Conservation (phyloP, 2,888 invertebrate genomes). For the Drosophila histrio region DNA sequence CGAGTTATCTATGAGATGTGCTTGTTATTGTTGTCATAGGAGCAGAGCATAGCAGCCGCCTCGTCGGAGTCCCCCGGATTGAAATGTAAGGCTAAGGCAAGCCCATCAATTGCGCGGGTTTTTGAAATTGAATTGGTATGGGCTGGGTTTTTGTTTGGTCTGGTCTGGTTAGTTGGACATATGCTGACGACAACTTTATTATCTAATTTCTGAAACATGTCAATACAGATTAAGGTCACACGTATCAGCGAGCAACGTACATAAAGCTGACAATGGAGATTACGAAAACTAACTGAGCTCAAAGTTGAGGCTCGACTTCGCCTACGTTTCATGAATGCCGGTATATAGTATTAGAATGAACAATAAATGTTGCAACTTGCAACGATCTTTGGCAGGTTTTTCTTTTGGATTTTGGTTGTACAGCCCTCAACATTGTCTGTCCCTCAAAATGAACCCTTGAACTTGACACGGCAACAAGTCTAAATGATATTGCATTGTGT, state of each 20-base stretch:
- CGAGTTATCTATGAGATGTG: conserved; percentile 33
- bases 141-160: neutral
- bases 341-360: conserved; percentile 5
- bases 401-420: neutral
- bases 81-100: conserved; percentile 49
- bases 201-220: conserved; percentile 77
- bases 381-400: conserved; percentile 10
- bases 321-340: conserved; percentile 43
- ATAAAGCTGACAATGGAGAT: conserved; percentile 72
- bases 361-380: conserved; percentile 7
- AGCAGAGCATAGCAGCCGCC: conserved; percentile 37
- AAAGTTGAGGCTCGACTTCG: conserved; percentile 8
- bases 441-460: conserved; percentile 72
- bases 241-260: conserved; percentile 65
- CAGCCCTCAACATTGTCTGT: conserved; percentile 6
- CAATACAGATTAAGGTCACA: conserved; percentile 80
- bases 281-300: conserved; percentile 41
- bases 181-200: conserved; percentile 65
- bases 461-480: conserved; percentile 72
- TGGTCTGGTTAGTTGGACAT: conserved; percentile 16
- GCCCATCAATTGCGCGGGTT: conserved; percentile 53
- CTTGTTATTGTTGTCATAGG: conserved; percentile 56
- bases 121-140: neutral
- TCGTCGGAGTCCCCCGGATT: conserved; percentile 27
- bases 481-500: conserved; percentile 74